These are phyloP conservation scores for Drosophila varians DNA, from an alignment of 1,140 invertebrate species.

Conservation along the genomic window DNA sequence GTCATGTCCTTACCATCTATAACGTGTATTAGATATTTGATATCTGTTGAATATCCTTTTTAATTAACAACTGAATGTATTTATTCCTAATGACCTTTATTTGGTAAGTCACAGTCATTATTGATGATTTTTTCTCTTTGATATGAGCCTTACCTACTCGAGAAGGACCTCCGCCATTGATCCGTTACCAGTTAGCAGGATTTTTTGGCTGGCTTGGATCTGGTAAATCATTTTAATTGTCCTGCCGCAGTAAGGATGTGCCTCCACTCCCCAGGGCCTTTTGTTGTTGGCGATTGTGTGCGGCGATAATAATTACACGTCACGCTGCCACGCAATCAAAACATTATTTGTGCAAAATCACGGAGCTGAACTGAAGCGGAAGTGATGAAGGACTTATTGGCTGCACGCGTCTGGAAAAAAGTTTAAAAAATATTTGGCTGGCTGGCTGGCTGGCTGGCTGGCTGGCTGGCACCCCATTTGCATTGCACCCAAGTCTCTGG, in stretches of 20 bases:
- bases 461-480: constrained; percentile 40
- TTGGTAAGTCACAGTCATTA: constrained; percentile 10
- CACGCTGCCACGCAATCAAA: constrained; percentile 83
- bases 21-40: not conserved
- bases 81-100: constrained; percentile 2
- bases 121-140: constrained; percentile 5
- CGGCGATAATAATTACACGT: constrained; percentile 83
- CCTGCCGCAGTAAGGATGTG: constrained; percentile 29
- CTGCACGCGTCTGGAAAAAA: constrained; percentile 77
- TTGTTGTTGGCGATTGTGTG: constrained; percentile 70
- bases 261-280: constrained; percentile 16
- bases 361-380: constrained; percentile 82
- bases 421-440: constrained; percentile 62
- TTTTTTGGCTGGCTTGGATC: constrained; percentile 30
- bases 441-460: not conserved
- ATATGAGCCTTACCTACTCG: not conserved
- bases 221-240: constrained; percentile 72
- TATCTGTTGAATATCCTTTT: constrained; percentile 11
- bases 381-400: constrained; percentile 84
- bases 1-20: not conserved
- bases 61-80: constrained; percentile 52
- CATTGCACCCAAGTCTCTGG: constrained; percentile 49
- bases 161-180: not conserved
- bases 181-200: constrained; percentile 11
- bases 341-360: constrained; percentile 83